Conservation (phyloP, 1,140 invertebrate genomes). For the Drosophila sturtevanti region DNA sequence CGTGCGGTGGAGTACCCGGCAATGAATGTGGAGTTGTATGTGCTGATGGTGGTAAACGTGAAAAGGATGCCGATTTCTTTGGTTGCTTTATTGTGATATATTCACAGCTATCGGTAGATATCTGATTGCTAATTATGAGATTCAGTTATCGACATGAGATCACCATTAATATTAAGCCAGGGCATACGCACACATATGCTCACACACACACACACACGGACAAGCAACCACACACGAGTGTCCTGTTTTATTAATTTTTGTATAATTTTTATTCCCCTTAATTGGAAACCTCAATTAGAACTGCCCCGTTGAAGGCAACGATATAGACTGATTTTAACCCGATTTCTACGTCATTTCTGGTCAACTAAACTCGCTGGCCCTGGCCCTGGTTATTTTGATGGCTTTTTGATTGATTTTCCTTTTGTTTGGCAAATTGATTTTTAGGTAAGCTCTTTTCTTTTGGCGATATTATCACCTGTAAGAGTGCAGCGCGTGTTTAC, state of each 20-base stretch:
- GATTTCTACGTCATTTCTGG: conserved; percentile 11
- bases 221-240: background rate
- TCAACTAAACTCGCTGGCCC: conserved; percentile 30
- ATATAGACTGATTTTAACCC: conserved; percentile 42
- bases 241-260: background rate
- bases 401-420: conserved; percentile 68
- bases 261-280: background rate
- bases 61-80: conserved; percentile 72
- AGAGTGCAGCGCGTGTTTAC: conserved; percentile 37
- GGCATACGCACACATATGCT: conserved; percentile 11
- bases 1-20: conserved; percentile 18
- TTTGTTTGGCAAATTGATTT: conserved; percentile 12
- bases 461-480: conserved; percentile 35
- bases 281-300: background rate
- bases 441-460: conserved; percentile 10
- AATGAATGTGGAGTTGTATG: conserved; percentile 23
- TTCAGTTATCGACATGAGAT: background rate
- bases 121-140: conserved; percentile 43
- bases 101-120: conserved; percentile 58
- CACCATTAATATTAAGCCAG: background rate
- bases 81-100: conserved; percentile 62
- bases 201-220: background rate
- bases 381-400: conserved; percentile 44
- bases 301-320: conserved; percentile 39
- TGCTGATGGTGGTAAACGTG: conserved; percentile 40